These are phyloP conservation scores for Progne subis DNA, from an alignment of 2,113 vertebrate species.

Conservation along the genomic window DNA sequence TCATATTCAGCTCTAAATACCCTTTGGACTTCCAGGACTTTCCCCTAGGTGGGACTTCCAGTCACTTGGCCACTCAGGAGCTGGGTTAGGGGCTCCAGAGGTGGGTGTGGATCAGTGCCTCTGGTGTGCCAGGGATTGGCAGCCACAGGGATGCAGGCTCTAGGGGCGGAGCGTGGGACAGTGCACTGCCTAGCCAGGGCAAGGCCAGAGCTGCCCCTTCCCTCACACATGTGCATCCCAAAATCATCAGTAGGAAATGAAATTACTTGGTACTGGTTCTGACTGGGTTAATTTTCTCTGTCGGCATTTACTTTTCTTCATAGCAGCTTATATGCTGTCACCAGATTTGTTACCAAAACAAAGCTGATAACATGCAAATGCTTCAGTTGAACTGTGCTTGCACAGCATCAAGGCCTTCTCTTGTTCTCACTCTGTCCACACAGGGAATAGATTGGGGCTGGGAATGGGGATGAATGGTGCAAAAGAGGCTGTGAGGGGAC, in stretches of 20 bases:
- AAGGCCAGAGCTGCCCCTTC: neutral
- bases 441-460: neutral
- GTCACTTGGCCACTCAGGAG: neutral
- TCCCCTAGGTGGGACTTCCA: neutral
- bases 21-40: neutral
- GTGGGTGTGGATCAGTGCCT: neutral
- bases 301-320: neutral
- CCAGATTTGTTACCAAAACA: neutral
- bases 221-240: too few relatives aligned
- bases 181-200: rapidly evolving
- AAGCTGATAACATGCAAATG: neutral
- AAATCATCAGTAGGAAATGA: neutral
- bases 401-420: neutral
- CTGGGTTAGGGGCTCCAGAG: neutral
- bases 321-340: neutral
- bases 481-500: neutral
- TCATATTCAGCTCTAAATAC: neutral
- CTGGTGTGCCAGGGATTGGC: neutral
- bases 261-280: neutral
- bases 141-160: neutral
- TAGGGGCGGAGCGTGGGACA: neutral
- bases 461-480: neutral
- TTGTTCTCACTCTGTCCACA: neutral
- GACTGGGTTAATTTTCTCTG: neutral
- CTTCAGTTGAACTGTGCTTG: neutral